These are phyloP conservation scores for Hirtodrosophila trivittata DNA, from an alignment of 2,888 invertebrate genomes.

Conservation along the genomic window DNA sequence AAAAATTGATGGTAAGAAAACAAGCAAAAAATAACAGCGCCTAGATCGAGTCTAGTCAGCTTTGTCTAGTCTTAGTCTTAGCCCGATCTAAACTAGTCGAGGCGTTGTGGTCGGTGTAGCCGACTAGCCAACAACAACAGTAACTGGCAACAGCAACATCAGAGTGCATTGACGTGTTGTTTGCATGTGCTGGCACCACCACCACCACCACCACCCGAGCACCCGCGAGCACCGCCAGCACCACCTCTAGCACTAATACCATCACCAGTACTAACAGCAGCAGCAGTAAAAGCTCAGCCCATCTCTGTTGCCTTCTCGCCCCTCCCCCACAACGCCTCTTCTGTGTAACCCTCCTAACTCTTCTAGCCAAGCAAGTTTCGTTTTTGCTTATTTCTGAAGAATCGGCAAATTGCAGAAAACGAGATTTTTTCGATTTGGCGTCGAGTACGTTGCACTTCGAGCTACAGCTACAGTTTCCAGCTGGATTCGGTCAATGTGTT, in stretches of 20 bases:
- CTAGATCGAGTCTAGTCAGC: conserved; percentile 68
- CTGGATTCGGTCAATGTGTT: conserved; percentile 42
- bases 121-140: conserved; percentile 33
- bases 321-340: neutral
- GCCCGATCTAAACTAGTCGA: conserved; percentile 73
- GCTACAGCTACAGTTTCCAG: conserved; percentile 47
- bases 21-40: conserved; percentile 39
- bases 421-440: conserved; percentile 66
- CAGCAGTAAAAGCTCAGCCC: conserved; percentile 49
- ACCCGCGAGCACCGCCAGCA: conserved; percentile 12
- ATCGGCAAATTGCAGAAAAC: conserved; percentile 74
- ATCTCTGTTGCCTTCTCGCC: conserved; percentile 33
- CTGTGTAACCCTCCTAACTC: conserved; percentile 26
- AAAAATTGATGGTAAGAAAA: conserved; percentile 45
- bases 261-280: conserved; percentile 14
- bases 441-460: conserved; percentile 72
- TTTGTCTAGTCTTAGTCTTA: conserved; percentile 61
- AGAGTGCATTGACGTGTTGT: conserved; percentile 75
- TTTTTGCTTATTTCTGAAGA: conserved; percentile 66
- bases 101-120: conserved; percentile 68
- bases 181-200: conserved; percentile 60
- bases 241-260: conserved; percentile 6
- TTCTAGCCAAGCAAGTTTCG: conserved; percentile 65
- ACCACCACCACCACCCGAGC: conserved; percentile 11
- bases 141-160: conserved; percentile 25